Percentiles rank a stretch among this genome's conserved stretches.
phyloP scores from a whole-genome alignment of 2,888 invertebrate species.

The Pogonocherus hispidulus region DNA sequence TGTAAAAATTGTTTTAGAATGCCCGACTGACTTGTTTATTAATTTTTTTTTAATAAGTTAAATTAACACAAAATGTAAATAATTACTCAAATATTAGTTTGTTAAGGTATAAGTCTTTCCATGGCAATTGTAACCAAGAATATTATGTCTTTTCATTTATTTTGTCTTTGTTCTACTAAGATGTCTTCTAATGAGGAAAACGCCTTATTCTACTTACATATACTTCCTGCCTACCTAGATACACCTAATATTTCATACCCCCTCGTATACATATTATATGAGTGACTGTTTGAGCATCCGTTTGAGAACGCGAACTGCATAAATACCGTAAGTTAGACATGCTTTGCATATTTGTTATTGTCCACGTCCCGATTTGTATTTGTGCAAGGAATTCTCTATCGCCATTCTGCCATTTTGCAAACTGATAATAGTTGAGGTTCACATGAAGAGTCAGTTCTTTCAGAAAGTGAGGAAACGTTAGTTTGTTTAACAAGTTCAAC shows the following conservation, averaged over 20 bases:
- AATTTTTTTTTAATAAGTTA: no score
- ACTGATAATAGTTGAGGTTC: constrained; percentile 21
- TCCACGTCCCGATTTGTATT: constrained; percentile 39
- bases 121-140: no score
- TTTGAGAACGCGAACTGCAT: constrained; percentile 50
- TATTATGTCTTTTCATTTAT: no score
- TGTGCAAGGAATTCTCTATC: constrained; percentile 33
- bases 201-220: no score
- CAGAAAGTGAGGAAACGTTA: constrained; percentile 3
- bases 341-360: constrained; percentile 43
- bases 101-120: no score
- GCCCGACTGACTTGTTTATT: no score
- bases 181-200: no score
- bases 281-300: constrained; percentile 36
- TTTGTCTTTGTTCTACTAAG: no score
- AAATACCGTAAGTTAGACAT: constrained; percentile 46
- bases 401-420: constrained; percentile 26
- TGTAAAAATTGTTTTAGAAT: no score
- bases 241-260: background rate
- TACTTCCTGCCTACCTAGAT: background rate
- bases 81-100: no score
- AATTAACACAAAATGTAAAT: no score
- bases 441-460: constrained; percentile 13
- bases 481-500: no score
- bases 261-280: constrained; percentile 25